Base-by-base conservation (phyloP, 2,888 invertebrate genomes). In the Hypomecis punctinalis region DNA sequence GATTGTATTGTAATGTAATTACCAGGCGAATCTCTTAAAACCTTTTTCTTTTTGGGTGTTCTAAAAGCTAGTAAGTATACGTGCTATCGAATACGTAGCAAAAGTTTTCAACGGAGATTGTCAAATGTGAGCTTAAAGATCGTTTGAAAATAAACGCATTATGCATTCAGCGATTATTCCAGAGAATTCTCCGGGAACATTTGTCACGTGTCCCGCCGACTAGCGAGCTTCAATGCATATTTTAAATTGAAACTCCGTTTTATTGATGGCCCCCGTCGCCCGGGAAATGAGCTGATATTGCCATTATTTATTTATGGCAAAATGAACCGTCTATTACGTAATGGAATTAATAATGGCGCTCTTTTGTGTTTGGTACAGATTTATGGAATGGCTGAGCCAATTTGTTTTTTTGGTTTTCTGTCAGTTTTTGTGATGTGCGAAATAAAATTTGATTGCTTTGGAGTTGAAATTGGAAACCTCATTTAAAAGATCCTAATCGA, bases 221-320 rank as follows among this genome's bases (percentile, higher is more conserved):
- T 9, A 45, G 40, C 40, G 47, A 35, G 64, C 37, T 64, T 54
- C 63, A 56, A 60, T 64, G 59, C 55, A 64, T 59, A 64, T 64
- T 55, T 64, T 46, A 60, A 64, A 64, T 64, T 60, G 64, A 64
- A 56, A 64, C 46, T 59, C 64, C 64, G 13, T 52, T 60, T 60
- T 60, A 64, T 60, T 60, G 47, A 64, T 64, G 64, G 60, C 35
- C 33, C 37, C 5, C 64, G 45, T 46, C 63, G 51, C 55, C 11
- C 46, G 36, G 51, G 64, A 48, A 56, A 56, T 64, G 64, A 56
- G 56, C 33, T 43, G 64, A 45, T 56, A 52, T 39, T 43, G 58
- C 48, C 43, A 58, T 62, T 48, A 57, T 55, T 51, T 64, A 51
- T 51, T 60, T 55, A 59, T 36, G 37, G 33, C 48, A 10, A 58